Base-by-base conservation (phyloP, 2,797 vertebrate genomes). In the Acridotheres tristis region DNA sequence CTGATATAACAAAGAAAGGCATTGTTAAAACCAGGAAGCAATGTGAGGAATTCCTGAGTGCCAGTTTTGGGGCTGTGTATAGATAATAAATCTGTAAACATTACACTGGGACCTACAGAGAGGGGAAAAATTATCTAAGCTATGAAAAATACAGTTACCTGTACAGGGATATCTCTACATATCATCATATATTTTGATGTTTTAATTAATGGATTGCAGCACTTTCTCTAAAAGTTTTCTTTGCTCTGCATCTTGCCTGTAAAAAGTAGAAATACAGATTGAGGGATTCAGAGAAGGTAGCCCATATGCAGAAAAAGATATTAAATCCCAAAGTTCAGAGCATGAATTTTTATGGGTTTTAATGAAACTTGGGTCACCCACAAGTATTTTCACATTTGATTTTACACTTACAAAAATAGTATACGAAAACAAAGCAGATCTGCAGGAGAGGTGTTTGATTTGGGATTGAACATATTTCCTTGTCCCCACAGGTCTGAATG, bases 331-430 rank as follows among this genome's bases (percentile, higher is more conserved):
- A 59, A 92, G 48, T 77, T 90, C 71, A 89, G 53, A 68, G 74
- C 29, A 57, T 67, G 47, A 48, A 61, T 85, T 88, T 94, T 85
- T 89, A 50, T 85, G 85, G 76, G 48, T 85, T 89, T 58, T 76
- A 88, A 67, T 90, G 85, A 92, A 95, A 88, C 72, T 50, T 54
- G 19, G 34, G 85, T 90, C 55, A 81, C 75, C 79, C 87, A 83
- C 48, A 71, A 84, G 54, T 92, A 17, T 95, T 93, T 94, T 84
- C 63, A 62, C 57, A 42, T 94, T 96, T 88, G 84, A 84, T 89
- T 95, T 97, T 91, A 87, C 42, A 12, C 36, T 76, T 13, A n/a
- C 51, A 79, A 84, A 95, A 96, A 93, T 80, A 96, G 57, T 59
- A 36, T 38, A 48, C 25, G 42, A 94, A 91, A 96, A 71, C 53